Evolutionary conservation across 1,140 invertebrate genomes (phyloP).

Genomic region (Lethocerus indicus): DNA sequence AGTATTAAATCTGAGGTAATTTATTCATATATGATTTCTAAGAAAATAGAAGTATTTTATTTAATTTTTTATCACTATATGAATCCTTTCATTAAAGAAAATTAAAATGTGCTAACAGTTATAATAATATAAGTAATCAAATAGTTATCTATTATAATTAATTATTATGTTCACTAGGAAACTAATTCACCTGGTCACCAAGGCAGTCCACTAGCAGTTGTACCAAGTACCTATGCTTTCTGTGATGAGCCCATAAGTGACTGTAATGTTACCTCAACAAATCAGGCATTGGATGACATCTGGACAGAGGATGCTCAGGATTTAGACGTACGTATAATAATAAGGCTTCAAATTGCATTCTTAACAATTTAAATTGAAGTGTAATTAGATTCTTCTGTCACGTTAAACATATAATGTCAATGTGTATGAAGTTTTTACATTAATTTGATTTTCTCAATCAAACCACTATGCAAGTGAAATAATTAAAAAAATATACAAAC

Average conservation of each 20-base stretch:
- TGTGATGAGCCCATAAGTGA: slow-evolving; percentile 32
- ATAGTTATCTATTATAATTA: neutral
- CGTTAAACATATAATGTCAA: too few species aligned
- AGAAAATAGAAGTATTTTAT: neutral
- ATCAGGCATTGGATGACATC: slow-evolving; percentile 23
- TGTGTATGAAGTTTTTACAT: neutral
- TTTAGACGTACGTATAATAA: slow-evolving; percentile 27
- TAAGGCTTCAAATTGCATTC: neutral
- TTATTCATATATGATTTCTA: neutral
- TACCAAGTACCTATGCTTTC: slow-evolving; percentile 18
- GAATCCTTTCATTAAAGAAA: neutral
- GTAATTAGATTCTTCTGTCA: too few species aligned
- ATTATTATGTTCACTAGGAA: slow-evolving; percentile 22
- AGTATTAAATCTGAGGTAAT: slow-evolving; percentile 67
- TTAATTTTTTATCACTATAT: neutral
- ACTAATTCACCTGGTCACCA: slow-evolving; percentile 45
- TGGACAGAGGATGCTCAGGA: slow-evolving; percentile 55
- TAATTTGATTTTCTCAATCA: neutral
- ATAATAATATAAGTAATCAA: neutral
- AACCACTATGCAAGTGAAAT: neutral
- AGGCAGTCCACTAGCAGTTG: slow-evolving; percentile 36
- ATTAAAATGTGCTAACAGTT: neutral
- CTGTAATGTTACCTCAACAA: slow-evolving; percentile 24
- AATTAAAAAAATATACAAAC: neutral
- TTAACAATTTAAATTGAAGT: too few species aligned